Evolutionary conservation across 2,113 vertebrate species (phyloP).

Genomic region (Etia nguti): DNA sequence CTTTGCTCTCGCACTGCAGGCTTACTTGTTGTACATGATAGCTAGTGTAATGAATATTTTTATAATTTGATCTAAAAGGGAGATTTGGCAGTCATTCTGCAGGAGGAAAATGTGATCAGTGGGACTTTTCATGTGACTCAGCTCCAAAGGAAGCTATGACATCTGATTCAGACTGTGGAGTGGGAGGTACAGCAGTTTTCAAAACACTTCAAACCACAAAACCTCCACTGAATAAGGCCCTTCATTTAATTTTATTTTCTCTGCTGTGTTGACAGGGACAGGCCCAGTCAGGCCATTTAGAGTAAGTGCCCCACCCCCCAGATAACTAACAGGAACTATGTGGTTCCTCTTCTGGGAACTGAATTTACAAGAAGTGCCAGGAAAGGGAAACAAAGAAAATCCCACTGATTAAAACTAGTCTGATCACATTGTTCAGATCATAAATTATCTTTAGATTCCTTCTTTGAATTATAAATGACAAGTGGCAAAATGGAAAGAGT

Average conservation of each 20-base stretch:
- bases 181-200: not conserved
- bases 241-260: not conserved
- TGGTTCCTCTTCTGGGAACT: not conserved
- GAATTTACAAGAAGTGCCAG: not conserved
- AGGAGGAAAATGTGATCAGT: accelerated
- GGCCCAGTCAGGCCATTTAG: not conserved
- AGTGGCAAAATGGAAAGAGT: not conserved
- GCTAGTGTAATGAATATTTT: not conserved
- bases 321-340: not conserved
- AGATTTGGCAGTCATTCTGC: not conserved
- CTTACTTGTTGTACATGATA: too few species aligned
- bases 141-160: accelerated
- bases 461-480: not conserved
- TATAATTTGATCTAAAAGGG: not conserved
- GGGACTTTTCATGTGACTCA: not conserved
- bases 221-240: not conserved
- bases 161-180: not conserved
- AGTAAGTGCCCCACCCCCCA: accelerated
- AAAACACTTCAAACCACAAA: not conserved
- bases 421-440: not conserved
- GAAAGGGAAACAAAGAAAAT: not conserved
- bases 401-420: not conserved
- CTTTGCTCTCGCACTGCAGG: accelerated
- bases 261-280: not conserved
- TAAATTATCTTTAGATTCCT: not conserved